Evolutionary conservation across 2,113 vertebrate genomes (phyloP).

Genomic region (human): DNA sequence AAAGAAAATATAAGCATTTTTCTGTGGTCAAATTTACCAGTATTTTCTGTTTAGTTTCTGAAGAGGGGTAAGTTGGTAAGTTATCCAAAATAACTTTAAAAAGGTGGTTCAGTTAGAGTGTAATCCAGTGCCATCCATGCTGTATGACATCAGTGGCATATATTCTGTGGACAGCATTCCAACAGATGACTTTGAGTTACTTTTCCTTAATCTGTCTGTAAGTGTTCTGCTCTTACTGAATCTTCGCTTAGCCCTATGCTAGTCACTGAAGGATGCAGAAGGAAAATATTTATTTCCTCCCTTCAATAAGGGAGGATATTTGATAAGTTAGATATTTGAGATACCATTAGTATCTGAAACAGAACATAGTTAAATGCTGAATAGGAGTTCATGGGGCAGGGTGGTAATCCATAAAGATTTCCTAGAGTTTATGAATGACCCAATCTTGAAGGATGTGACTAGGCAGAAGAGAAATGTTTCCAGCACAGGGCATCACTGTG

Average conservation of each 20-base stretch:
- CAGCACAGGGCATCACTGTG: not conserved
- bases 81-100: not conserved
- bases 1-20: not conserved
- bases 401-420: not conserved
- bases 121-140: not conserved
- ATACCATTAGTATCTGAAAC: not conserved
- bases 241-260: not conserved
- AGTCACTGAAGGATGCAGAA: not conserved
- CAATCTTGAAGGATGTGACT: not conserved
- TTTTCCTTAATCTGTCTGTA: not conserved
- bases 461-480: not conserved
- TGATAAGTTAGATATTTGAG: not conserved
- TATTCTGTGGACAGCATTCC: not conserved
- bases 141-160: not conserved
- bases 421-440: not conserved
- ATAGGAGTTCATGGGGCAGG: not conserved
- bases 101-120: not conserved
- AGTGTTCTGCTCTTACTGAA: not conserved
- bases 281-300: not conserved
- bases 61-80: slow-evolving; percentile 23
- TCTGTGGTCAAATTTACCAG: slow-evolving; percentile 10
- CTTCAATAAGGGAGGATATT: not conserved
- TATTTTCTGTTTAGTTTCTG: slow-evolving; percentile 40
- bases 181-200: not conserved
- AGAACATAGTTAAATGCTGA: not conserved